Conservation (phyloP, 2,113 vertebrate species). For the Saccopteryx bilineata region DNA sequence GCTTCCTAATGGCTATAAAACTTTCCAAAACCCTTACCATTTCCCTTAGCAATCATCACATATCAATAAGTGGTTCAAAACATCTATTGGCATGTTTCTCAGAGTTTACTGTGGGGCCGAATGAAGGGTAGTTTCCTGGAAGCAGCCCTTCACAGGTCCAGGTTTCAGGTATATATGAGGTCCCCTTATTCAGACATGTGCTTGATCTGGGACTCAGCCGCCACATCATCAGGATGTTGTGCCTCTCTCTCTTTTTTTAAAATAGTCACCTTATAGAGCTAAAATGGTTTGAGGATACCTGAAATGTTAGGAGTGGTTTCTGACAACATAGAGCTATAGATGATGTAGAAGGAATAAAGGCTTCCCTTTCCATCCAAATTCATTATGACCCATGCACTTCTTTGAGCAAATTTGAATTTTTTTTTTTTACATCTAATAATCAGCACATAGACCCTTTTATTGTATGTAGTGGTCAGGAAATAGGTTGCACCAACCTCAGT, state of each 20-base stretch:
- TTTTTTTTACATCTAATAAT: background rate
- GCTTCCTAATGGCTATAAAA: background rate
- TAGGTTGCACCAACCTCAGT: background rate
- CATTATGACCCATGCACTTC: background rate
- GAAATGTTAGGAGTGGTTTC: background rate
- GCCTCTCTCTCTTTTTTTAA: background rate
- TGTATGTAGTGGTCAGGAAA: background rate
- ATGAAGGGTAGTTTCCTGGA: background rate
- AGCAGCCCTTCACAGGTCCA: background rate
- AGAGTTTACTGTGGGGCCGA: background rate
- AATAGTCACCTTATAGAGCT: background rate
- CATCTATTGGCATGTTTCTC: background rate
- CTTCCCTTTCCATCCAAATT: constrained; percentile 1
- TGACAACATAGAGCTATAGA: background rate
- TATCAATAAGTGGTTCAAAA: background rate
- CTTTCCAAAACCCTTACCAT: background rate
- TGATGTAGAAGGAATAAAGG: background rate
- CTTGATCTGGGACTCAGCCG: background rate
- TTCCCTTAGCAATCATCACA: background rate
- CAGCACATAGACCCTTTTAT: background rate
- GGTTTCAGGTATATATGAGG: background rate
- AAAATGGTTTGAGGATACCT: background rate
- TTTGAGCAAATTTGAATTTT: background rate
- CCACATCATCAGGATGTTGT: background rate
- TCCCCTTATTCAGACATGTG: background rate